A percentile compares a stretch with the other conserved stretches of the same genome.
These are phyloP conservation scores for Drosophila seguyi DNA, from an alignment of 1,140 invertebrate species.

Conservation along the genomic window DNA sequence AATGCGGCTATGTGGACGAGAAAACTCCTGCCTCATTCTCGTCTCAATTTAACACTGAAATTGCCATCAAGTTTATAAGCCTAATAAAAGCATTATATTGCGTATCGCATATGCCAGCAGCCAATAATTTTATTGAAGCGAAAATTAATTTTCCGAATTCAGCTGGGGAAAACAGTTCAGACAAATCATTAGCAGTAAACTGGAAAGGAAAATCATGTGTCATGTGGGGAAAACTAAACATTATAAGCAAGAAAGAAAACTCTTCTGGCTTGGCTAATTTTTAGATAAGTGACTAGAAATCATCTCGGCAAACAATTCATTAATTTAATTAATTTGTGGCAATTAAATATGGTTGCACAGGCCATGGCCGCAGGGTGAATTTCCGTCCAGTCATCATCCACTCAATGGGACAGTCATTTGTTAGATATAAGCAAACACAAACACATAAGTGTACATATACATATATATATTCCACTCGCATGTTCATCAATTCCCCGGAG, in stretches of 20 bases:
- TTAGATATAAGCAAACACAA: slow-evolving; percentile 42
- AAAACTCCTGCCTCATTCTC: slow-evolving; percentile 1
- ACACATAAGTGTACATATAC: slow-evolving; percentile 10
- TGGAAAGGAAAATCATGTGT: slow-evolving; percentile 53
- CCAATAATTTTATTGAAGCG: slow-evolving; percentile 40
- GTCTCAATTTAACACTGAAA: slow-evolving; percentile 27
- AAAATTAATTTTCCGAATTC: slow-evolving; percentile 71
- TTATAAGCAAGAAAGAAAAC: neutral
- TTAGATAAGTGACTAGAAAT: slow-evolving; percentile 62
- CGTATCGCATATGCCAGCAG: slow-evolving; percentile 19
- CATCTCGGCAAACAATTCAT: slow-evolving; percentile 71
- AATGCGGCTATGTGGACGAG: slow-evolving; percentile 1
- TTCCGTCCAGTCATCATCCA: slow-evolving; percentile 69
- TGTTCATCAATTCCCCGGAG: slow-evolving; percentile 52
- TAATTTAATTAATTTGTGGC: slow-evolving; percentile 82
- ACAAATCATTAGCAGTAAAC: slow-evolving; percentile 49
- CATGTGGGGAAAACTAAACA: slow-evolving; percentile 34
- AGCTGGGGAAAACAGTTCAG: slow-evolving; percentile 24
- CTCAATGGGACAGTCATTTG: slow-evolving; percentile 64
- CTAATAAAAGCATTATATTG: slow-evolving; percentile 61
- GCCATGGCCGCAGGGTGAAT: slow-evolving; percentile 12
- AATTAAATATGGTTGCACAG: slow-evolving; percentile 63
- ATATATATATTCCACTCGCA: slow-evolving; percentile 18
- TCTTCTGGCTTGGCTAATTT: slow-evolving; percentile 49
- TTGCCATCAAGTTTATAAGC: slow-evolving; percentile 61